Base-by-base conservation (phyloP, 1,140 invertebrate genomes). In the Dolichoris vasculosae region DNA sequence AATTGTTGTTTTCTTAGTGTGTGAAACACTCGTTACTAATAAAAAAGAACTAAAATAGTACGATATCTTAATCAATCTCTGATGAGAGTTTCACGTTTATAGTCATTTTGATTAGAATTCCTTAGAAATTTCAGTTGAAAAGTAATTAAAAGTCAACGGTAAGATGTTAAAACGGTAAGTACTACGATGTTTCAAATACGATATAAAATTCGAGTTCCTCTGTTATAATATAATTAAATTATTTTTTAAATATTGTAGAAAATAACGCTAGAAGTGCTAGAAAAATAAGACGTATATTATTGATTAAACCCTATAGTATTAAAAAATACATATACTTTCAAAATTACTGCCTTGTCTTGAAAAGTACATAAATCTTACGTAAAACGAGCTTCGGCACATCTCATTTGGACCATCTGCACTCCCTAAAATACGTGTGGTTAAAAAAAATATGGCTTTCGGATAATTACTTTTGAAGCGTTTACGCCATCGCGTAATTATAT, bases 371-470 rank as follows among this genome's bases (percentile, higher is more conserved):
- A 84, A 84, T 84, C 75, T 78, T 84, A 23, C 8, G 76, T 84
- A 84, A 84, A 84, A 84, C 83, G 75, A 84, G 83, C 55, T 63
- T 26, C 46, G 83, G 51, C 26, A 83, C 83, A 77, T 84, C 75
- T 84, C 83, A 84, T 79, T 84, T 84, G 83, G 75, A 75, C 83
- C 83, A 84, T 84, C 83, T 84, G 83, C 76, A 84, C 48, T 30
- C 59, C 69, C 69, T 40, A 73, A 73, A 73, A 43, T 73, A 73
- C 69, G 32, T n/a, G 38, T 43, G 32, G 69, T 51, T 51, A 83
- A 76, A 83, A 82, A 55, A 73, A 63, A 83, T 76, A 83, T 83
- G 71, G 69, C 69, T 83, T 76, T 75, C 71, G 51, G 82, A 83
- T 83, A 83, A 83, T 83, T 83, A 71, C 71, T n/a, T 55, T 51